Percentiles rank a stretch among this genome's conserved stretches.
Evolutionary conservation across 2,888 invertebrate species (phyloP).

Genomic region (Caenorhabditis doughertyi): DNA sequence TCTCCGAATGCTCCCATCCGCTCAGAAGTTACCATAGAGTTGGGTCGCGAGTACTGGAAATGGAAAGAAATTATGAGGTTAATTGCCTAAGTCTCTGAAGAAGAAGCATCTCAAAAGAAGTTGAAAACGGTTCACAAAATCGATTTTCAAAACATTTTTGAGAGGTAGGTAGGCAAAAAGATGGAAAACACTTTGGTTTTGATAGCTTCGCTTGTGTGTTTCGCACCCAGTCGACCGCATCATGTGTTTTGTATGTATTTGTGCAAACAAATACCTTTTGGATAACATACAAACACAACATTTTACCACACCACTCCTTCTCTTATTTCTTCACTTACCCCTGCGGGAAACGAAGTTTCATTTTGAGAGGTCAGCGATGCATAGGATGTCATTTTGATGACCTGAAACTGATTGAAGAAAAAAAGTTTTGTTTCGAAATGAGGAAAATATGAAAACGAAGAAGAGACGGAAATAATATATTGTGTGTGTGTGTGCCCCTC

Average conservation of each 20-base stretch:
- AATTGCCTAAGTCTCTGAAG: neutral
- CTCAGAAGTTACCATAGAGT: constrained; percentile 62
- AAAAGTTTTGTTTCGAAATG: neutral
- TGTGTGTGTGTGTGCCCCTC: constrained; percentile 8
- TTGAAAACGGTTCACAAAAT: neutral
- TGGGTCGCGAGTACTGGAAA: constrained; percentile 24
- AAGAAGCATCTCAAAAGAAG: neutral
- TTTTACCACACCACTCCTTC: too few species aligned
- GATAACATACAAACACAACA: too few species aligned
- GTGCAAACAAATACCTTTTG: constrained; percentile 62
- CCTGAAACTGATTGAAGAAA: constrained; percentile 5
- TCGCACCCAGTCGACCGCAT: constrained; percentile 39
- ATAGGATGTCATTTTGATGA: neutral
- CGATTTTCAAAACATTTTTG: neutral
- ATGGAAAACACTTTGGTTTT: constrained; percentile 38
- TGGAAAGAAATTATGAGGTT: neutral
- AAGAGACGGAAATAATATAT: neutral
- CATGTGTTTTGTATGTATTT: neutral
- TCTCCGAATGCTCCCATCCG: constrained; percentile 72
- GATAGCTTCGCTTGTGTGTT: constrained; percentile 25
- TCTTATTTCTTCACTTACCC: constrained; percentile 37
- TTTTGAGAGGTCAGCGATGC: constrained; percentile 30
- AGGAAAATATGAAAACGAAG: too few species aligned
- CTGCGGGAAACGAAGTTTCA: constrained; percentile 57
- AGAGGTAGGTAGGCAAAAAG: neutral